phyloP scores from a whole-genome alignment of 2,113 vertebrate genomes.

The Tachysurus vachellii region DNA sequence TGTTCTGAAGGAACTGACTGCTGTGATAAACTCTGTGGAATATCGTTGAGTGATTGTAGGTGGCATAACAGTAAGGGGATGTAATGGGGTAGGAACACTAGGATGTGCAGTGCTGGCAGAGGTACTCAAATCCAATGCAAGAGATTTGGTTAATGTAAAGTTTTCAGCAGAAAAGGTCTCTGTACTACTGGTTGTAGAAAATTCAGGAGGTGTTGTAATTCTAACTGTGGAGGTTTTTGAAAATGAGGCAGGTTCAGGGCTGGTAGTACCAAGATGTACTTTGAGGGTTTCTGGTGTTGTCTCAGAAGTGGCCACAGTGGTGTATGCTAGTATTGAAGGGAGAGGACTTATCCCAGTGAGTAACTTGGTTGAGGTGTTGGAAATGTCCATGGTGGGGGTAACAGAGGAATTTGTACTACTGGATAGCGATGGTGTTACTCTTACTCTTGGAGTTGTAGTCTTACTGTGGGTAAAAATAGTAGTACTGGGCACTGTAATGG shows the following conservation, averaged over 20 bases:
- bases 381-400: constrained; percentile 19
- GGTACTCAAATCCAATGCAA: constrained; percentile 52
- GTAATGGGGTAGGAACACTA: constrained; percentile 17
- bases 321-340: constrained; percentile 23
- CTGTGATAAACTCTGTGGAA: constrained; percentile 53
- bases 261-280: constrained; percentile 38
- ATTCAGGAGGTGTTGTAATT: constrained; percentile 46
- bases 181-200: constrained; percentile 50
- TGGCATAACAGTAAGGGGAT: constrained; percentile 46
- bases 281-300: constrained; percentile 52
- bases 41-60: constrained; percentile 42
- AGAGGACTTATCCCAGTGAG: constrained; percentile 45
- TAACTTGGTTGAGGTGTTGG: constrained; percentile 31
- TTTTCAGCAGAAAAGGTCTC: constrained; percentile 44
- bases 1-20: constrained; percentile 51
- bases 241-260: constrained; percentile 30
- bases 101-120: constrained; percentile 45
- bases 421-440: constrained; percentile 40
- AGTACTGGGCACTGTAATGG: constrained; percentile 21
- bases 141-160: constrained; percentile 29
- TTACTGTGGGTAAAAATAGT: constrained; percentile 13
- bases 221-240: constrained; percentile 44
- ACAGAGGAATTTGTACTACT: constrained; percentile 34
- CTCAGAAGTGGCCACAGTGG: constrained; percentile 44
- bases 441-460: constrained; percentile 22